A percentile compares a stretch with the other conserved stretches of the same genome.
These are phyloP conservation scores for Hippolais icterina DNA, from an alignment of 2,113 vertebrate genomes.

Conservation along the genomic window DNA sequence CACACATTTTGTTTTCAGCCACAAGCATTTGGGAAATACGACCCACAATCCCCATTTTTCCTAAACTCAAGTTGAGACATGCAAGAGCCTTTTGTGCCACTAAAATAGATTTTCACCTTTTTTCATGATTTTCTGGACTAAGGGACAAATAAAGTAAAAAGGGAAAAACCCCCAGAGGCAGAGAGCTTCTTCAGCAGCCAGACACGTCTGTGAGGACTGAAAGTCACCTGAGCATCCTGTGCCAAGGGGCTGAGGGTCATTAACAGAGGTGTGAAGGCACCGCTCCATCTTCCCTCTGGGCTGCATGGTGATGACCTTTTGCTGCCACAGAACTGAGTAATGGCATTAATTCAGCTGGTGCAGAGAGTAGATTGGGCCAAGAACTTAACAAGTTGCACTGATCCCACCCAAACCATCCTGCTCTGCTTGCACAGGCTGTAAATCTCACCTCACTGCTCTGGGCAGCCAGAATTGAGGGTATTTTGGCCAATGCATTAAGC, in stretches of 20 bases:
- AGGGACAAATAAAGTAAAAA: background rate
- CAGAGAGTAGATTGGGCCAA: background rate
- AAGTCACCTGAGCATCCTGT: background rate
- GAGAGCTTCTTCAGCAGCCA: background rate
- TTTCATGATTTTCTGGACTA: background rate
- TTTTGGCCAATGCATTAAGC: background rate
- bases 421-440: background rate
- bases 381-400: background rate
- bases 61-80: background rate
- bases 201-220: background rate
- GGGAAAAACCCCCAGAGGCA: background rate
- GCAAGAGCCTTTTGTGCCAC: background rate
- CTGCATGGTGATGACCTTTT: background rate
- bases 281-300: fast-evolving
- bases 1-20: background rate
- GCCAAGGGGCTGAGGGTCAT: fast-evolving
- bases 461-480: background rate
- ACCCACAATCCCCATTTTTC: background rate
- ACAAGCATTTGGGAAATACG: background rate
- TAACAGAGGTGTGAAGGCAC: background rate
- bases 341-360: background rate
- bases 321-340: background rate
- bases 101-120: background rate
- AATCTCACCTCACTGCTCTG: fast-evolving
- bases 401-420: background rate